These are phyloP conservation scores for Oedothorax gibbosus DNA, from an alignment of 1,140 invertebrate genomes.

Conservation along the genomic window DNA sequence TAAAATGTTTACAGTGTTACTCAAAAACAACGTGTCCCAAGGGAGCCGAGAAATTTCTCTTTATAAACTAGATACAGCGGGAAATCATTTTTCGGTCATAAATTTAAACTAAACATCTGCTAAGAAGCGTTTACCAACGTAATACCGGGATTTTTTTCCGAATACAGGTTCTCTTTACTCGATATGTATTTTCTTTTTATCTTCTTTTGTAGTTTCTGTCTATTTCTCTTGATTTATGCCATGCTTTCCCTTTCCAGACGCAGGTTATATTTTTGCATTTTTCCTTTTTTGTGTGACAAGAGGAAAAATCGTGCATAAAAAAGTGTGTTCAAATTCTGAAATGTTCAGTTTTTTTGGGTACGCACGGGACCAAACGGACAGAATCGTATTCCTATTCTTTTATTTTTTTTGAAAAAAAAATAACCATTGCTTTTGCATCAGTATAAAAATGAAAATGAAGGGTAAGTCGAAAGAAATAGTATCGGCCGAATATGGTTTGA, in stretches of 20 bases:
- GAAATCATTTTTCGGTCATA: conserved; percentile 39
- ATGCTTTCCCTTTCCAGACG: conserved; percentile 1
- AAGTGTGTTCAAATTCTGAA: too few relatives aligned
- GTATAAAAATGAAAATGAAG: too few relatives aligned
- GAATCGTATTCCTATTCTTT: too few relatives aligned
- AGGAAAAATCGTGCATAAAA: too few relatives aligned
- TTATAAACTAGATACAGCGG: conserved; percentile 29
- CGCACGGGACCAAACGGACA: too few relatives aligned
- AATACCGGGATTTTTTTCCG: not conserved
- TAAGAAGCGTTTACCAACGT: conserved; percentile 19
- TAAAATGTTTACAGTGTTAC: conserved; percentile 25
- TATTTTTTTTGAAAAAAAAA: too few relatives aligned
- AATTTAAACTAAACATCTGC: conserved; percentile 41
- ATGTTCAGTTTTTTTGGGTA: too few relatives aligned
- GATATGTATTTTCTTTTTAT: conserved; percentile 31
- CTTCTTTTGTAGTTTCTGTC: conserved; percentile 30
- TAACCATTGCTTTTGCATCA: too few relatives aligned
- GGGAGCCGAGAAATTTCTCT: conserved; percentile 20
- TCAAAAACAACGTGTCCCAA: conserved; percentile 6
- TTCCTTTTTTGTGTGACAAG: too few relatives aligned
- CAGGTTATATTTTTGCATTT: too few relatives aligned
- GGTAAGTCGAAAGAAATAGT: too few relatives aligned
- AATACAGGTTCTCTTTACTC: not conserved
- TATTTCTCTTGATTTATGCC: conserved; percentile 40
- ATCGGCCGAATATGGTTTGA: too few relatives aligned